phyloP scores from a whole-genome alignment of 23 tunicate species.

The Halocynthia roretzi region DNA sequence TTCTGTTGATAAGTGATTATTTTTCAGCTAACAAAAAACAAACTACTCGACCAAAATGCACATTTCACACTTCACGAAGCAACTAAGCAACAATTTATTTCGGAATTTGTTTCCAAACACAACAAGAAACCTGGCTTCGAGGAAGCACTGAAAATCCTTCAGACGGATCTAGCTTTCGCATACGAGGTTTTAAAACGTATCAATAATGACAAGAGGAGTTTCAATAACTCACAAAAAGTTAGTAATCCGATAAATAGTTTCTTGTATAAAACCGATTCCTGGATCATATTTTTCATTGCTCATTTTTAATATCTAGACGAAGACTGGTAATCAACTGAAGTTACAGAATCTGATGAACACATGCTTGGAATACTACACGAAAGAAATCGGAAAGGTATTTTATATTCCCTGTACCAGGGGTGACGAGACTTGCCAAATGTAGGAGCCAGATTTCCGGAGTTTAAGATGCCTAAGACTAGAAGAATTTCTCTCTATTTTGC shows the following conservation, averaged over 20 bases:
- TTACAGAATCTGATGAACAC: background rate
- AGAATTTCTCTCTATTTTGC: background rate
- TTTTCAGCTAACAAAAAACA: slow-evolving; percentile 1
- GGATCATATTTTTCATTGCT: too few relatives aligned
- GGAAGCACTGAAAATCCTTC: background rate
- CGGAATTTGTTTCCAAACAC: background rate
- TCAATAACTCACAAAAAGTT: background rate
- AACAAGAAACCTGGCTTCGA: background rate
- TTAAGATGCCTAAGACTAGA: too few relatives aligned
- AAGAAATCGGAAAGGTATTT: slow-evolving; percentile 5
- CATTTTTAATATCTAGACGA: background rate
- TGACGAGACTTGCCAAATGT: background rate
- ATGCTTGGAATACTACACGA: slow-evolving; percentile 9
- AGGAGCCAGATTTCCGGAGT: too few relatives aligned
- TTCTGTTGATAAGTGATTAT: background rate
- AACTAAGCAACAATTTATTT: background rate
- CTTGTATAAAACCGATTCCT: too few relatives aligned
- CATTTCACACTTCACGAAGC: background rate
- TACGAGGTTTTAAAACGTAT: background rate
- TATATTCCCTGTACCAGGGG: background rate
- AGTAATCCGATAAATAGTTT: background rate
- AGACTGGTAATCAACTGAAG: slow-evolving; percentile 9
- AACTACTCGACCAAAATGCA: background rate
- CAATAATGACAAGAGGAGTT: background rate
- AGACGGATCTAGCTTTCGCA: background rate